Percentiles rank a stretch among this genome's conserved stretches.
These are phyloP conservation scores for Creontiades dilutus DNA, from an alignment of 2,888 invertebrate species.

Conservation along the genomic window DNA sequence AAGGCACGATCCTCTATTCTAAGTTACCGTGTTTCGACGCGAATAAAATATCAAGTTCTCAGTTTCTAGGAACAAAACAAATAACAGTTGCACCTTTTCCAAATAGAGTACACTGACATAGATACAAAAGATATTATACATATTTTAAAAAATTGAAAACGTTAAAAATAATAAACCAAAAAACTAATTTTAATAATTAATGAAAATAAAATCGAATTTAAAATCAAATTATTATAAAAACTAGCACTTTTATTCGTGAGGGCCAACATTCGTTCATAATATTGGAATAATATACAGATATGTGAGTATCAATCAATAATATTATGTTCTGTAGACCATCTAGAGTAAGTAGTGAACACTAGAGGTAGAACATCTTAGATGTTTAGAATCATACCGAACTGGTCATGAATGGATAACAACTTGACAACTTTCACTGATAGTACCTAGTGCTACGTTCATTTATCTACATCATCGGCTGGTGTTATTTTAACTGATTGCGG, in stretches of 20 bases:
- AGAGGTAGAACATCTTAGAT: not conserved
- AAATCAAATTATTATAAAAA: not conserved
- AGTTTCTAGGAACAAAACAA: not conserved
- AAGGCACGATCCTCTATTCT: not conserved
- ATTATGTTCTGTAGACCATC: not conserved
- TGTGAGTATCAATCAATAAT: constrained; percentile 19
- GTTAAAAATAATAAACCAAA: too few species aligned
- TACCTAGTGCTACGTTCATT: too few species aligned
- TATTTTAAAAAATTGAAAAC: not conserved
- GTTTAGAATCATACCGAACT: not conserved
- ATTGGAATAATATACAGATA: not conserved
- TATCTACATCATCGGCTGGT: too few species aligned
- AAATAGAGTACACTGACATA: not conserved
- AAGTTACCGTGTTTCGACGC: constrained; percentile 8
- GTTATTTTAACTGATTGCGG: too few species aligned
- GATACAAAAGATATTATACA: not conserved
- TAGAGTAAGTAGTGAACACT: not conserved
- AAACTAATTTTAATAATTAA: too few species aligned
- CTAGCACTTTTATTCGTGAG: not conserved
- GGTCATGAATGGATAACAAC: too few species aligned
- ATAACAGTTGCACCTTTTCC: not conserved
- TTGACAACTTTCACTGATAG: too few species aligned
- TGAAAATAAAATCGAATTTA: too few species aligned
- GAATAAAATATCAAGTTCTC: not conserved
- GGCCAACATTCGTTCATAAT: not conserved